Conservation (phyloP, 2,888 invertebrate species). For the Cantharis nigra region DNA sequence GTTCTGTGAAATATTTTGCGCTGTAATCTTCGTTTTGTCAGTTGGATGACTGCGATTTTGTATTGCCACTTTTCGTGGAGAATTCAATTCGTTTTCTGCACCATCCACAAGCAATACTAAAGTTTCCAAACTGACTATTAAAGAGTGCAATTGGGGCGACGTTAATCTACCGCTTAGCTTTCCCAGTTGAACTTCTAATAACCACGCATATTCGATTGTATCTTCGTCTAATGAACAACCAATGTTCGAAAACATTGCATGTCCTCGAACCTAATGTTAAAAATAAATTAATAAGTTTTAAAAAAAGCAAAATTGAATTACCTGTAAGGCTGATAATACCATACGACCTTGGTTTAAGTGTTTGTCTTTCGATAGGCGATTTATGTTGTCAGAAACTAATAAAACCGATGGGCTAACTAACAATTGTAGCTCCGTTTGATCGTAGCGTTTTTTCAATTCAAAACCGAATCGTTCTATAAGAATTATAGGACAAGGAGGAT, state of each 20-base stretch:
- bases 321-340: conserved; percentile 82
- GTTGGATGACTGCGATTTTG: conserved; percentile 33
- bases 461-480: conserved; percentile 91
- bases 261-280: conserved; percentile 80
- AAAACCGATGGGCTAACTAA: conserved; percentile 87
- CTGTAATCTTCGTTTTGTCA: conserved; percentile 33
- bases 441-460: conserved; percentile 94
- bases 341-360: conserved; percentile 84
- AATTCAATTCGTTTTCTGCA: conserved; percentile 86
- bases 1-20: conserved; percentile 34
- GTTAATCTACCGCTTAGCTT: conserved; percentile 91
- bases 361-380: conserved; percentile 69
- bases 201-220: conserved; percentile 96
- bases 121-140: conserved; percentile 87
- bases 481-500: conserved; percentile 90
- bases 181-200: conserved; percentile 92
- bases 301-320: conserved; percentile 46
- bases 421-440: conserved; percentile 90
- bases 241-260: conserved; percentile 94
- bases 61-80: conserved; percentile 59
- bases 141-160: conserved; percentile 84
- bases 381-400: conserved; percentile 74
- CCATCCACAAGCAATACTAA: conserved; percentile 84
- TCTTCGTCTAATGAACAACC: conserved; percentile 90
- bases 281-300: conserved; percentile 50